Conservation (phyloP, 1,140 invertebrate genomes). For the Pseudoatta argentina region DNA sequence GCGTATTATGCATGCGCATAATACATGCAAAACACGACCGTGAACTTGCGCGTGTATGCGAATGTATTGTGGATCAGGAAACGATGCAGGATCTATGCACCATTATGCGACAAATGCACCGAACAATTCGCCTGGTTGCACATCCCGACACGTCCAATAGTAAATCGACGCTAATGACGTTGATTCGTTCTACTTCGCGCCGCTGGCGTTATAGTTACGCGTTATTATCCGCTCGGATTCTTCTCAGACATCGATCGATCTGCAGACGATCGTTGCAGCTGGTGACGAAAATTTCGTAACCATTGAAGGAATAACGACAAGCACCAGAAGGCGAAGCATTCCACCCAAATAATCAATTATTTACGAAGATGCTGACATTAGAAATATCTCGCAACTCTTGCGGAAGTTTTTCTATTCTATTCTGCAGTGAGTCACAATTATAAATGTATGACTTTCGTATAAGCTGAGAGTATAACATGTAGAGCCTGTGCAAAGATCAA, state of each 20-base stretch:
- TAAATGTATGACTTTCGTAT: background rate
- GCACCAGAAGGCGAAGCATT: constrained; percentile 3
- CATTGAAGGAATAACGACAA: constrained; percentile 16
- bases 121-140: constrained; percentile 60
- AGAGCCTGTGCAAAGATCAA: background rate
- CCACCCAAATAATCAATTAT: constrained; percentile 20
- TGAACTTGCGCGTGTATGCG: constrained; percentile 6
- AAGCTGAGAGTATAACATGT: background rate
- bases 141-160: constrained; percentile 65
- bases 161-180: constrained; percentile 75
- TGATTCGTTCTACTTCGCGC: constrained; percentile 78
- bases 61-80: constrained; percentile 12
- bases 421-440: background rate
- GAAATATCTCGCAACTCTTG: background rate
- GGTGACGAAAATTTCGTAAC: constrained; percentile 58
- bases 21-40: constrained; percentile 59
- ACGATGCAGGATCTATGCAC: constrained; percentile 60
- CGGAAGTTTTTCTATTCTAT: background rate
- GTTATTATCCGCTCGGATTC: constrained; percentile 61
- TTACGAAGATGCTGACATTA: constrained; percentile 20
- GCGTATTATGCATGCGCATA: background rate
- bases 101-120: constrained; percentile 64
- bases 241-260: constrained; percentile 64
- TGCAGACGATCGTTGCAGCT: constrained; percentile 70
- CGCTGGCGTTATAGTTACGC: constrained; percentile 44